phyloP scores from a whole-genome alignment of 1,140 invertebrate species.

The Neuroterus valhalla region DNA sequence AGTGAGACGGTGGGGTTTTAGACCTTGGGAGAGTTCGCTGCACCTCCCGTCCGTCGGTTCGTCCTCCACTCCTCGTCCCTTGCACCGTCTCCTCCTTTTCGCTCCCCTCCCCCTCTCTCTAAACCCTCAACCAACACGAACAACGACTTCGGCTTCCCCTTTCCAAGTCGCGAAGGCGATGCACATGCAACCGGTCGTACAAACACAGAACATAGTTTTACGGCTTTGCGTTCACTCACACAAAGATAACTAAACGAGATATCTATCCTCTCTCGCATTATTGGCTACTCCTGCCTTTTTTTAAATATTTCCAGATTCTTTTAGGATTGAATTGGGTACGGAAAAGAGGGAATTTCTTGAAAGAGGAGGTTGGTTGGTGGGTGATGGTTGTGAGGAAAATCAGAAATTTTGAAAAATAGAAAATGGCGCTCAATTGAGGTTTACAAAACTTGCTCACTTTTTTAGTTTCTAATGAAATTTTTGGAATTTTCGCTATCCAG shows the following conservation, averaged over 20 bases:
- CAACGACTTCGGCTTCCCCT: conserved; percentile 68
- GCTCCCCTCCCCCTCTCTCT: conserved; percentile 33
- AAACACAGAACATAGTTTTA: conserved; percentile 44
- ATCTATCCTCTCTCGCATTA: conserved; percentile 49
- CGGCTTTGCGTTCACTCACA: conserved; percentile 48
- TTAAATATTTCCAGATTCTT: conserved; percentile 31
- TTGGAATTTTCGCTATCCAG: no score
- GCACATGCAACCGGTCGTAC: conserved; percentile 59
- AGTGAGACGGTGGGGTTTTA: conserved; percentile 36
- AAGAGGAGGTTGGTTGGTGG: no score
- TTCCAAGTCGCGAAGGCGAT: conserved; percentile 64
- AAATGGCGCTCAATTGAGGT: no score
- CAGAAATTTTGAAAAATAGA: no score
- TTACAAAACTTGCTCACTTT: no score
- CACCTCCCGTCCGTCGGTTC: conserved; percentile 70
- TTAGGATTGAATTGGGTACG: neutral
- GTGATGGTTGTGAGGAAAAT: no score
- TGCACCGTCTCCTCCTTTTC: conserved; percentile 34
- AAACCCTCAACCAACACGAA: conserved; percentile 25
- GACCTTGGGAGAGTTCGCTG: conserved; percentile 75
- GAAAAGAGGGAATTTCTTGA: no score
- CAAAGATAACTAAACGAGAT: conserved; percentile 36
- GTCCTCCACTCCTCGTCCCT: conserved; percentile 52
- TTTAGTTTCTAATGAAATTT: no score
- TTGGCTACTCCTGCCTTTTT: conserved; percentile 51